A percentile compares a stretch with the other conserved stretches of the same genome.
Conservation (phyloP, 2,797 vertebrate species). For the Nasua narica region DNA sequence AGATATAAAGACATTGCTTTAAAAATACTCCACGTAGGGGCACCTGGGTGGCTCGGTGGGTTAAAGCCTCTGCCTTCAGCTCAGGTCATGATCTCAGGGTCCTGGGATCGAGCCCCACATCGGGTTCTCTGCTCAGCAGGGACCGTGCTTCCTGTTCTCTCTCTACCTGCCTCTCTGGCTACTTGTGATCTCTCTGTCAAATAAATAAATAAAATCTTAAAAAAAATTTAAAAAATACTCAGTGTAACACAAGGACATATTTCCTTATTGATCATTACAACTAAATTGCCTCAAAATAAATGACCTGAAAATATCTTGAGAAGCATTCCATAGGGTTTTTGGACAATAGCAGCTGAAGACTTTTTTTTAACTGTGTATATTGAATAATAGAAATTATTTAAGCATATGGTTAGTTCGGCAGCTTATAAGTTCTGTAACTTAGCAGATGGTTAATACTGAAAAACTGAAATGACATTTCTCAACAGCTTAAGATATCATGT, state of each 20-base stretch:
- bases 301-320: conserved; percentile 1
- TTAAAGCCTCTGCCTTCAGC: no score
- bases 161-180: no score
- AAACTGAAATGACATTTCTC: conserved; percentile 62
- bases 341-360: conserved; percentile 63
- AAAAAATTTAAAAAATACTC: not conserved
- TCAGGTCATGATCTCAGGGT: no score
- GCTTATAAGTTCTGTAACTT: conserved; percentile 27
- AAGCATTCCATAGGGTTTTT: conserved; percentile 26
- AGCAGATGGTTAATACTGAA: conserved; percentile 78
- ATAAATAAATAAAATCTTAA: no score
- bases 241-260: not conserved
- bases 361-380: conserved; percentile 48
- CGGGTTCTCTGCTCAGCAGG: no score
- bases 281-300: not conserved
- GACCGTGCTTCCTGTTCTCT: no score
- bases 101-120: no score
- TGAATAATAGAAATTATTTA: conserved; percentile 64
- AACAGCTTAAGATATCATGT: conserved; percentile 10
- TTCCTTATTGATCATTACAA: not conserved
- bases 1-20: not conserved
- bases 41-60: no score
- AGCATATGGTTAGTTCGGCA: conserved; percentile 75
- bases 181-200: no score
- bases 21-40: not conserved